phyloP scores from a whole-genome alignment of 37 sponge, comb jelly and placozoan genomes.

The Geodia barretti region DNA sequence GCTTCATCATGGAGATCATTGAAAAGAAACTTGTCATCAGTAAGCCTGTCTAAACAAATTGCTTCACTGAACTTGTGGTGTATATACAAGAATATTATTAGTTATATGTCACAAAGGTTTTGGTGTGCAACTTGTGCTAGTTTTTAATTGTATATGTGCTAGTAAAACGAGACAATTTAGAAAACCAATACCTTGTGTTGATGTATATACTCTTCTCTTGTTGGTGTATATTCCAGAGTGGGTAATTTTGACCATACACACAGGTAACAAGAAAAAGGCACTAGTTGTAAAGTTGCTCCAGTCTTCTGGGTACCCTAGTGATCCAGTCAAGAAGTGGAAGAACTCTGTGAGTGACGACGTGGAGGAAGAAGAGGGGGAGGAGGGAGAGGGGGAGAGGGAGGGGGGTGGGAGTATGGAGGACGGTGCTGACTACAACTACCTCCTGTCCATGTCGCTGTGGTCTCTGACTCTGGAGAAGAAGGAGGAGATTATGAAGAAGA shows the following conservation, averaged over 20 bases:
- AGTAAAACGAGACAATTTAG: too few relatives aligned
- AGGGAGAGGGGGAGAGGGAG: constrained; percentile 25
- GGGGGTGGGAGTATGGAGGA: constrained; percentile 22
- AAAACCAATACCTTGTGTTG: too few relatives aligned
- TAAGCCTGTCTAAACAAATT: constrained; percentile 30
- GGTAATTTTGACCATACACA: too few relatives aligned
- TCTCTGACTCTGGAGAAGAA: constrained; percentile 88
- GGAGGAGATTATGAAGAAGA: constrained; percentile 82
- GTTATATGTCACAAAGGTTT: too few relatives aligned
- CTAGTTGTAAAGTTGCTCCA: constrained; percentile 75
- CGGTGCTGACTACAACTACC: constrained; percentile 82
- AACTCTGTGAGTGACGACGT: not conserved
- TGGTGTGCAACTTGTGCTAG: too few relatives aligned
- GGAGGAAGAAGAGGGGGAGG: constrained; percentile 18
- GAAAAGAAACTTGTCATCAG: constrained; percentile 83
- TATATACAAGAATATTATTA: too few relatives aligned
- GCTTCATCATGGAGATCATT: constrained; percentile 92
- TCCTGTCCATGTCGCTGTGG: constrained; percentile 88
- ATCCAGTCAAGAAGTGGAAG: constrained; percentile 96
- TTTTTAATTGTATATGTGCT: too few relatives aligned
- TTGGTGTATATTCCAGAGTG: too few relatives aligned
- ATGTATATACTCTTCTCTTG: too few relatives aligned
- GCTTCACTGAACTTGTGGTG: too few relatives aligned
- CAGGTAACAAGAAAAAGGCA: constrained; percentile 78
- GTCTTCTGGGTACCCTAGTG: constrained; percentile 70